Evolutionary conservation across 1,140 invertebrate species (phyloP).

Genomic region (Prorops nasuta): DNA sequence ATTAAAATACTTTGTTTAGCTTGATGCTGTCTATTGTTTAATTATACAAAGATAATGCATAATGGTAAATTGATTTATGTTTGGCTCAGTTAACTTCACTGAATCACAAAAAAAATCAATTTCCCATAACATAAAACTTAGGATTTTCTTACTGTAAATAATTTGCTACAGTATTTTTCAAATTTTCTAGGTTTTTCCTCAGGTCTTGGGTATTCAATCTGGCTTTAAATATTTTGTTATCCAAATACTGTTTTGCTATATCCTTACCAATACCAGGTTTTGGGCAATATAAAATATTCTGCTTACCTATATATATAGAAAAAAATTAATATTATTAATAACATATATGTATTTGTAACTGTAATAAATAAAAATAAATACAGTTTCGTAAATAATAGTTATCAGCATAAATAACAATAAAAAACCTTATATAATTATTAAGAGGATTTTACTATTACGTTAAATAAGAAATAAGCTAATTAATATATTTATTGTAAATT

Average conservation of each 20-base stretch:
- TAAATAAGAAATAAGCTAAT: neutral
- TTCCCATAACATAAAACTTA: conserved; percentile 6
- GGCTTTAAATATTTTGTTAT: conserved; percentile 15
- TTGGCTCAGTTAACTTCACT: too few relatives aligned
- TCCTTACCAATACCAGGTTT: conserved; percentile 18
- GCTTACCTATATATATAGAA: conserved; percentile 13
- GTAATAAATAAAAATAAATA: conserved; percentile 10
- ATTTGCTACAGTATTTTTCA: conserved; percentile 17
- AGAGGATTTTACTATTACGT: too few relatives aligned
- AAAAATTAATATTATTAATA: neutral
- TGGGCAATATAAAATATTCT: conserved; percentile 19
- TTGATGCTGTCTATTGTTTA: too few relatives aligned
- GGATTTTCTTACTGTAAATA: conserved; percentile 31
- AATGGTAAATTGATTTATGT: neutral
- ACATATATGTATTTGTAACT: conserved; percentile 8
- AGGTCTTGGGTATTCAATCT: conserved; percentile 8
- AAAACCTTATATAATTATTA: too few relatives aligned
- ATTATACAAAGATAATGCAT: too few relatives aligned
- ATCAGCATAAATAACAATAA: too few relatives aligned
- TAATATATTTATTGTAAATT: conserved; percentile 7
- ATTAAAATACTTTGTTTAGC: too few relatives aligned
- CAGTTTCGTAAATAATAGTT: too few relatives aligned
- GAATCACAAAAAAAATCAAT: too few relatives aligned
- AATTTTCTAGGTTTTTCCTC: conserved; percentile 15
- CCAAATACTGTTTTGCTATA: conserved; percentile 25